Percentiles rank a stretch among this genome's conserved stretches.
Evolutionary conservation across 2,113 vertebrate genomes (phyloP).

Genomic region (Arenaria interpres): DNA sequence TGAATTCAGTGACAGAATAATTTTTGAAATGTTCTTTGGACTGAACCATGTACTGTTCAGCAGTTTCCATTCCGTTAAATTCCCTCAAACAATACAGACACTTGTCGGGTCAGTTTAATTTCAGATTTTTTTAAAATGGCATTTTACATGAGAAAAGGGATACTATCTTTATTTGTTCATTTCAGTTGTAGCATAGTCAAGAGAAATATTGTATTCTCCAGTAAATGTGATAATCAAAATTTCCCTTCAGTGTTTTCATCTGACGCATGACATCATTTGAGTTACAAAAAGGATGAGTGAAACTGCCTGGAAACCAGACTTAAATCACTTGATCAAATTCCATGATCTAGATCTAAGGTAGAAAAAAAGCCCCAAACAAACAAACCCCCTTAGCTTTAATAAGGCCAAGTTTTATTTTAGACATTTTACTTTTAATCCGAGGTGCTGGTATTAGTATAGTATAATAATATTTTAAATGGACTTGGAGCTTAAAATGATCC

Average conservation of each 20-base stretch:
- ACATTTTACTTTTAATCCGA: not conserved
- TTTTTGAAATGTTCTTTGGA: not conserved
- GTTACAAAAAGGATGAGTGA: not conserved
- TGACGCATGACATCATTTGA: not conserved
- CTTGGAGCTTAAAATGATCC: not conserved
- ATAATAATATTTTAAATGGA: not conserved
- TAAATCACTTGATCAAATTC: not conserved
- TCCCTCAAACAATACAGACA: not conserved
- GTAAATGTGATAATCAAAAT: not conserved
- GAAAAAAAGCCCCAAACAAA: not conserved
- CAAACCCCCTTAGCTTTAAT: not conserved
- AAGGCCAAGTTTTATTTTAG: not conserved
- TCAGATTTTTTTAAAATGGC: not conserved
- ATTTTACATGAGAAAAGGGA: not conserved
- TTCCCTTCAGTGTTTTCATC: not conserved
- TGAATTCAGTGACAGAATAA: not conserved
- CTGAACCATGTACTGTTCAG: not conserved
- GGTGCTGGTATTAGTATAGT: not conserved
- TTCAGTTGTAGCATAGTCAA: not conserved
- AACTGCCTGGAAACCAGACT: not conserved
- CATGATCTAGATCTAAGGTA: not conserved
- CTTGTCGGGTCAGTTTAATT: not conserved
- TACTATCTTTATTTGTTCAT: not conserved
- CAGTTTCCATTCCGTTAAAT: not conserved
- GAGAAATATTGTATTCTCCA: not conserved